A percentile compares a stretch with the other conserved stretches of the same genome.
These are phyloP conservation scores for Chlorocebus sabaeus DNA, from an alignment of 2,113 vertebrate genomes.

Conservation along the genomic window DNA sequence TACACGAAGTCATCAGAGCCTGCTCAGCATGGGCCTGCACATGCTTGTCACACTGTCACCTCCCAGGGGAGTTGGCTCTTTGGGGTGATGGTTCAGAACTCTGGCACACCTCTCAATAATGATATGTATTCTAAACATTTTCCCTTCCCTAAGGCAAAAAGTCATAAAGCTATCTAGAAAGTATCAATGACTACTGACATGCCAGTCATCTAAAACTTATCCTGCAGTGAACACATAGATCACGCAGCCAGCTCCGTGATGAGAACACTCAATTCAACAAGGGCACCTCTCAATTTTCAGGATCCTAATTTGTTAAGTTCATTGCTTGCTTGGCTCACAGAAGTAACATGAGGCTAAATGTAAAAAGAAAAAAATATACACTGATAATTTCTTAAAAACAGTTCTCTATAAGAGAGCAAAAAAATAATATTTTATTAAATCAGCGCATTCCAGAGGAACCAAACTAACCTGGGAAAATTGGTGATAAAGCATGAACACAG, in stretches of 20 bases:
- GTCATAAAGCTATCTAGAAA: neutral
- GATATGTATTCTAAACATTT: neutral
- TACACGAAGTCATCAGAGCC: neutral
- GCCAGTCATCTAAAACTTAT: neutral
- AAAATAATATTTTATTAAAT: neutral
- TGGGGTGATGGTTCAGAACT: neutral
- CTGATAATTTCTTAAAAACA: neutral
- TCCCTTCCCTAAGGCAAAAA: neutral
- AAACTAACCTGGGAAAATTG: neutral
- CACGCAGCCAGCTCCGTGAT: accelerated
- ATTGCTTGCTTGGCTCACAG: neutral
- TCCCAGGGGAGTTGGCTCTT: neutral
- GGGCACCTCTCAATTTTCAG: neutral
- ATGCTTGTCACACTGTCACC: neutral
- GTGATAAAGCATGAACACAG: neutral
- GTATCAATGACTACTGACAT: neutral
- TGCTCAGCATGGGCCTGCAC: neutral
- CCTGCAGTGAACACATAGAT: neutral
- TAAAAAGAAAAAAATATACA: neutral
- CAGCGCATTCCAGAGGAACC: neutral
- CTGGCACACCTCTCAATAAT: neutral
- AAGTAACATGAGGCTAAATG: neutral
- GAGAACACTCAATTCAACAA: neutral
- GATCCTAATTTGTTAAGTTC: neutral
- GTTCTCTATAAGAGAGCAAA: neutral